Percentiles rank a stretch among this genome's conserved stretches.
Evolutionary conservation across 2,113 vertebrate genomes (phyloP).

Genomic region (Conger conger): DNA sequence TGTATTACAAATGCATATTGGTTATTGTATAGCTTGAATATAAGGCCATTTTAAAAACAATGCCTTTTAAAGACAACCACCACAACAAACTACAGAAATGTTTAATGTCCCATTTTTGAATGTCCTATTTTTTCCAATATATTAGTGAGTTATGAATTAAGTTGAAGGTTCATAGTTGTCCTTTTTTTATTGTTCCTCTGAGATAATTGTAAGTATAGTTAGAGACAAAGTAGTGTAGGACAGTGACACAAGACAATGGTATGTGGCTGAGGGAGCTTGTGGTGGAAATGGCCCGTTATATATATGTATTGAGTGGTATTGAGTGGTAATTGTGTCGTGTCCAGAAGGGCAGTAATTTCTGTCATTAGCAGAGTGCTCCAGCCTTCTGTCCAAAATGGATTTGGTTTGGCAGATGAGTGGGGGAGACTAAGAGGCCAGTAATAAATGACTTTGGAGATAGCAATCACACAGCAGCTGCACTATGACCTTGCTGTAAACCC

Average conservation of each 20-base stretch:
- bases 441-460: constrained; percentile 38
- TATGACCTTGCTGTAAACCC: constrained; percentile 10
- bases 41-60: too few relatives aligned
- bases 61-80: too few relatives aligned
- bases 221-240: neutral
- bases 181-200: too few relatives aligned
- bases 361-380: constrained; percentile 25
- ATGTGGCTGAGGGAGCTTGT: neutral
- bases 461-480: constrained; percentile 18
- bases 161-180: too few relatives aligned
- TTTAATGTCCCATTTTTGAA: too few relatives aligned
- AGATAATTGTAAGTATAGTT: too few relatives aligned
- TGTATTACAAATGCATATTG: too few relatives aligned
- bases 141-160: too few relatives aligned
- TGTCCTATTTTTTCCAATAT: too few relatives aligned
- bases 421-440: constrained; percentile 48
- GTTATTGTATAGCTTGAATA: too few relatives aligned
- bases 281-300: neutral
- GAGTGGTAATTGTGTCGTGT: constrained; percentile 18
- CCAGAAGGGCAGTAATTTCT: neutral
- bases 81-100: too few relatives aligned
- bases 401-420: constrained; percentile 56
- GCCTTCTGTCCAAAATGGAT: constrained; percentile 38
- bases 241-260: neutral
- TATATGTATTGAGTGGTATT: constrained; percentile 15